Conservation (phyloP, 2,888 invertebrate genomes). For the Scaptomyza caliginosa region DNA sequence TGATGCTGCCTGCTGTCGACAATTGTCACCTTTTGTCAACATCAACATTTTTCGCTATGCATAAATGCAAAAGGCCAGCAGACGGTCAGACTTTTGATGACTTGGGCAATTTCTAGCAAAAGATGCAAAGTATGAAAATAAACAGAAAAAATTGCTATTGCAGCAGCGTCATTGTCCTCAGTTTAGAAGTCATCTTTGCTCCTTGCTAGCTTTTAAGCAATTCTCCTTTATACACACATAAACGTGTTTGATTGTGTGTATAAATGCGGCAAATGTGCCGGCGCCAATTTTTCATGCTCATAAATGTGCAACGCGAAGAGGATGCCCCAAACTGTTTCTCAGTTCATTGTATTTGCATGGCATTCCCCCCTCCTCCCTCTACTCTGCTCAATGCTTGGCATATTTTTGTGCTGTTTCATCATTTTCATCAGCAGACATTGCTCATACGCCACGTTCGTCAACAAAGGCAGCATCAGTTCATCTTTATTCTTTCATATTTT, state of each 20-base stretch:
- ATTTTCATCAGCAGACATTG: conserved; percentile 76
- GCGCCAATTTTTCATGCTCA: conserved; percentile 74
- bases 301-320: conserved; percentile 58
- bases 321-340: conserved; percentile 5
- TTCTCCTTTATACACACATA: conserved; percentile 40
- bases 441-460: conserved; percentile 75
- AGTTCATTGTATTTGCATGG: conserved; percentile 77
- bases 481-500: conserved; percentile 13
- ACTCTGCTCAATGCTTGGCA: conserved; percentile 44
- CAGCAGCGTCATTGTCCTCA: conserved; percentile 61
- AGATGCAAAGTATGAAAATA: neutral
- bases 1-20: conserved; percentile 31
- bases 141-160: conserved; percentile 33
- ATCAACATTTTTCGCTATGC: conserved; percentile 69
- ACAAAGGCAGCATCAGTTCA: conserved; percentile 65
- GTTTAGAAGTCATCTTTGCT: conserved; percentile 55
- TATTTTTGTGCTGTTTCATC: conserved; percentile 80
- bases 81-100: conserved; percentile 67
- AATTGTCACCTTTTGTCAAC: conserved; percentile 80
- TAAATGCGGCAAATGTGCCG: conserved; percentile 73
- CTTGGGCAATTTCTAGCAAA: conserved; percentile 51
- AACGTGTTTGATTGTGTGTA: conserved; percentile 66
- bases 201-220: conserved; percentile 57
- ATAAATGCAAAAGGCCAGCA: conserved; percentile 58
- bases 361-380: neutral